Conservation (phyloP, 2,113 vertebrate genomes). For the Crotalus horridus region DNA sequence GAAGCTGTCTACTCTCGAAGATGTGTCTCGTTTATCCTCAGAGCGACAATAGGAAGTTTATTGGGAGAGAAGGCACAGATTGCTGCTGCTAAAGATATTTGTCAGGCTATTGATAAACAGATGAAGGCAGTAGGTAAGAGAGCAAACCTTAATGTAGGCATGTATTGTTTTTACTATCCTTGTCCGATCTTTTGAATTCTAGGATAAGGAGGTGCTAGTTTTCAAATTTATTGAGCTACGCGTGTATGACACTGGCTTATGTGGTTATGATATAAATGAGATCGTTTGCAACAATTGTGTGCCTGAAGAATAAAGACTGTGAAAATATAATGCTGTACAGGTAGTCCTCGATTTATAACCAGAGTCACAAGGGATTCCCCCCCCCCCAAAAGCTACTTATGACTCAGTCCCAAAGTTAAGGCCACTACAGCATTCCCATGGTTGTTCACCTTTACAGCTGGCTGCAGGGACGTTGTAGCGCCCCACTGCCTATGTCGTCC, state of each 20-base stretch:
- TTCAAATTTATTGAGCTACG: neutral
- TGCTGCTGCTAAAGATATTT: constrained; percentile 96
- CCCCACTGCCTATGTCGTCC: neutral
- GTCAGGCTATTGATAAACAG: constrained; percentile 96
- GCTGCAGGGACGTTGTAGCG: neutral
- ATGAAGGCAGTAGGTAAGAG: constrained; percentile 98
- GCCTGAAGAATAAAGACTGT: neutral
- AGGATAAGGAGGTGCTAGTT: neutral
- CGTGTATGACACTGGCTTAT: neutral
- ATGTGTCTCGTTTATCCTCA: constrained; percentile 95
- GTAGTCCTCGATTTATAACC: neutral
- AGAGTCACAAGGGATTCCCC: neutral
- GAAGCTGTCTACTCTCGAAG: constrained; percentile 97
- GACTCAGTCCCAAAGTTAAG: neutral
- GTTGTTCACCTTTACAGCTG: neutral
- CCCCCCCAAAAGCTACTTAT: neutral
- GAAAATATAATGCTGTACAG: neutral
- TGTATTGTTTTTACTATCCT: neutral
- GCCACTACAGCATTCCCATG: neutral
- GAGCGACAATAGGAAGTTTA: constrained; percentile 91
- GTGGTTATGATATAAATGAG: neutral
- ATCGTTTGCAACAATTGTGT: neutral
- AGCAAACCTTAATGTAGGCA: neutral
- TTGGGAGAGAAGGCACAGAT: constrained; percentile 98
- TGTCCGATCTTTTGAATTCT: neutral